Evolutionary conservation across 37 sponge, comb jelly and placozoan species (phyloP).

Genomic region (Ianthella basta): DNA sequence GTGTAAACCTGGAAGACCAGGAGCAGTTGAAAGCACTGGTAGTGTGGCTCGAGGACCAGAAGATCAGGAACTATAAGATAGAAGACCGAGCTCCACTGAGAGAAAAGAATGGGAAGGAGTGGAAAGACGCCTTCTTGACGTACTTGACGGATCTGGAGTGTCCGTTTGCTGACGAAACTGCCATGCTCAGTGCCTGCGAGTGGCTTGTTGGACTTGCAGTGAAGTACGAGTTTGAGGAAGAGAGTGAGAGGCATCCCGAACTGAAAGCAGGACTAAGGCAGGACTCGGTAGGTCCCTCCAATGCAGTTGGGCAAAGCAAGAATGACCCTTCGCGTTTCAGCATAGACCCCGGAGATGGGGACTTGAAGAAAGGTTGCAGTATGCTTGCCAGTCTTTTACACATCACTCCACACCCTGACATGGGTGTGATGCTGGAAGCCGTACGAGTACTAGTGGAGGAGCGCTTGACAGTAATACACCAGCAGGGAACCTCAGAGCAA

Average conservation of each 20-base stretch:
- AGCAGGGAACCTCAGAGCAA: too few species aligned
- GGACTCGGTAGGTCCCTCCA: neutral
- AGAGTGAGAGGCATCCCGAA: slow-evolving; percentile 13
- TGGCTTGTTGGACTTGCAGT: slow-evolving; percentile 90
- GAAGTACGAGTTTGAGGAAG: slow-evolving; percentile 81
- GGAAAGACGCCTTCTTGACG: slow-evolving; percentile 61
- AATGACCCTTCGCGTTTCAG: slow-evolving; percentile 36
- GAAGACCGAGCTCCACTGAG: slow-evolving; percentile 71
- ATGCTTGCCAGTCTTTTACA: slow-evolving; percentile 63
- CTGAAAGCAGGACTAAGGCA: slow-evolving; percentile 44
- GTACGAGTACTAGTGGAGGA: slow-evolving; percentile 74
- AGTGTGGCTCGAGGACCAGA: slow-evolving; percentile 95
- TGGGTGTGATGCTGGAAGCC: slow-evolving; percentile 71
- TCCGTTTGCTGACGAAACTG: slow-evolving; percentile 53
- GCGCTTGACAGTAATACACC: neutral
- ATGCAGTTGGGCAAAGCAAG: neutral
- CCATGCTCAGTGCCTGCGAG: slow-evolving; percentile 57
- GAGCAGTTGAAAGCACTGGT: slow-evolving; percentile 77
- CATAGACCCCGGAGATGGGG: slow-evolving; percentile 52
- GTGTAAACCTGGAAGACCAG: slow-evolving; percentile 42
- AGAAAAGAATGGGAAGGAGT: slow-evolving; percentile 44
- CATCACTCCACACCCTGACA: slow-evolving; percentile 66
- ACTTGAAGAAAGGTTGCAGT: slow-evolving; percentile 49
- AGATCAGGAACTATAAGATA: slow-evolving; percentile 85
- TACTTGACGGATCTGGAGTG: slow-evolving; percentile 86